Conservation (phyloP, 2,113 vertebrate genomes). For the Polypterus senegalus region DNA sequence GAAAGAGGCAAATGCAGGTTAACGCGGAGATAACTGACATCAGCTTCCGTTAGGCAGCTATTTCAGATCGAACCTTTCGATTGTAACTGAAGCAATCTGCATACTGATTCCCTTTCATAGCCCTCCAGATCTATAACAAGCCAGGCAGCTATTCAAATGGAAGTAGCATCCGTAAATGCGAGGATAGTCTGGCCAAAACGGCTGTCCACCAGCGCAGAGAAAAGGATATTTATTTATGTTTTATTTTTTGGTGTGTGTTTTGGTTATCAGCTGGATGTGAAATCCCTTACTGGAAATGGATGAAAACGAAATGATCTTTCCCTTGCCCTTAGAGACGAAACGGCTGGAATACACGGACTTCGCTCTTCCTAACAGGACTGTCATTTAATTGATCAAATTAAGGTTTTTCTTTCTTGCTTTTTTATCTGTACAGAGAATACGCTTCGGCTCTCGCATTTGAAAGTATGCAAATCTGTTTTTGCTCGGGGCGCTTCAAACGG, state of each 20-base stretch:
- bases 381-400: conserved; percentile 8
- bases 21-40: conserved; percentile 78
- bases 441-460: conserved; percentile 30
- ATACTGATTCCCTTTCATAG: conserved; percentile 94
- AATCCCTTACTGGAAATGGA: conserved; percentile 47
- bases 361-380: conserved; percentile 33
- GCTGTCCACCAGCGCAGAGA: conserved; percentile 31
- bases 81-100: conserved; percentile 98
- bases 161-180: conserved; percentile 69
- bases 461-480: conserved; percentile 48
- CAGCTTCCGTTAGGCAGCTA: conserved; percentile 66
- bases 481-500: conserved; percentile 26
- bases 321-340: conserved; percentile 40
- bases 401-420: neutral
- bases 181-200: conserved; percentile 53
- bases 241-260: conserved; percentile 26
- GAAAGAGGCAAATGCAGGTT: conserved; percentile 46
- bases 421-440: conserved; percentile 9
- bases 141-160: conserved; percentile 88
- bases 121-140: conserved; percentile 78
- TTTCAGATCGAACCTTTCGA: conserved; percentile 97
- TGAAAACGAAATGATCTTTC: conserved; percentile 39
- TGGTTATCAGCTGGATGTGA: conserved; percentile 37
- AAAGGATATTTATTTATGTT: conserved; percentile 33
- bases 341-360: conserved; percentile 25